Evolutionary conservation across 2,113 vertebrate species (phyloP).

Genomic region (Tauraco erythrolophus): DNA sequence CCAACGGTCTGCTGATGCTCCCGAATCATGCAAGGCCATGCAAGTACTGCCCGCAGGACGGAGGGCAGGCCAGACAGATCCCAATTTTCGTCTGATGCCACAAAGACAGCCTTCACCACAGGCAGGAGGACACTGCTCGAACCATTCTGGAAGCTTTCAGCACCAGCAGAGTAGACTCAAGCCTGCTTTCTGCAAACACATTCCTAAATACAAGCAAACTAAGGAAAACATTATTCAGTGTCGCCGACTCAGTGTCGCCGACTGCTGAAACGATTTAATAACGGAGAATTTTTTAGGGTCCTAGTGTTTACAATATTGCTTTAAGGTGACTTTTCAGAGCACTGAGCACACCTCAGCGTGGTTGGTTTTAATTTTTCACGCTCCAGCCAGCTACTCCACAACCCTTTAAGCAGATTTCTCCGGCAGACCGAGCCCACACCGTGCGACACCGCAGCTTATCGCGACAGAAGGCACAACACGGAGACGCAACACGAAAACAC

Average conservation of each 20-base stretch:
- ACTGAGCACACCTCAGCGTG: not conserved
- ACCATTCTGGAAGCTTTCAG: not conserved
- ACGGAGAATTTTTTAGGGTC: not conserved
- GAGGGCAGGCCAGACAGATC: fast-evolving
- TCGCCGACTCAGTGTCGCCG: fast-evolving
- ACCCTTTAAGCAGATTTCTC: not conserved
- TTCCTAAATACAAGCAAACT: not conserved
- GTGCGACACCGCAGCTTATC: fast-evolving
- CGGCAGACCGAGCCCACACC: fast-evolving
- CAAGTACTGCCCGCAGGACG: too few species aligned
- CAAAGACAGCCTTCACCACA: not conserved
- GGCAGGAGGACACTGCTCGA: not conserved
- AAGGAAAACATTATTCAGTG: not conserved
- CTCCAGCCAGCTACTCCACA: not conserved
- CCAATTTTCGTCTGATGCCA: not conserved
- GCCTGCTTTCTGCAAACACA: not conserved
- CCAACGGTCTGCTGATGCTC: not conserved
- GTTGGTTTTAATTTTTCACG: too few species aligned
- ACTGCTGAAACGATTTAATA: not conserved
- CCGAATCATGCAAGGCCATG: too few species aligned
- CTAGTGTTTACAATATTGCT: not conserved
- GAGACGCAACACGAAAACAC: not conserved
- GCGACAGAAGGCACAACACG: not conserved
- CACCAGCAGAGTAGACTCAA: fast-evolving
- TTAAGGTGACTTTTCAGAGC: not conserved